Evolutionary conservation across 2,888 invertebrate genomes (phyloP), one percentile per base, ranked within the genome.

Genomic region (Phlogophora meticulosa): DNA sequence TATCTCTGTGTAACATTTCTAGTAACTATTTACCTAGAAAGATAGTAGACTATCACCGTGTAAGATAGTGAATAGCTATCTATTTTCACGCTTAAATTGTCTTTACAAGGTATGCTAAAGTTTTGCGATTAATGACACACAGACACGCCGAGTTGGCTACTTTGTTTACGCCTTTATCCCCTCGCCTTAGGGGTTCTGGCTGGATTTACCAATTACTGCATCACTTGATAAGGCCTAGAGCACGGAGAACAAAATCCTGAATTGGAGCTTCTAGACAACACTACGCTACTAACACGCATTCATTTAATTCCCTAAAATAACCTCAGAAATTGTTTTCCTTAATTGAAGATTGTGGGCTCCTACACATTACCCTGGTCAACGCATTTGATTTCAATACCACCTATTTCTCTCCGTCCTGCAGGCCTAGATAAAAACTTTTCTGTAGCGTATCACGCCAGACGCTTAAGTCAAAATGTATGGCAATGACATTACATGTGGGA

Each of bases 151-250:
- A 28, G 15, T 22, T 11, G 20, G n/a, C 17, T 49, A 62, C 48
- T 42, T 49, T 45, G 22, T 68, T 43, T 51, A 32, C 28, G 10
- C 11, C 15, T 22, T 72, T 62, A 72, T 72, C 34, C 17, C 28
- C 2, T n/a, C 36, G 36, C 36, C 28, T 20, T 38, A 62, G 4
- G 20, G 62, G 22, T 51, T 22, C 49, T 62, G 32, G 45, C 36
- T 36, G 28, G 62, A 36, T 36, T 22, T 13, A 22, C 34, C 11
- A 17, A 28, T 36, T 17, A 57, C 13, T 4, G 9, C 34, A n/a
- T 7, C 17, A 38, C 10, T 69, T 24, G 5, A 1, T 43, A 43
- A 22, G 17, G 13, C 9, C 4, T 11, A 38, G 0, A 40, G 15
- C n/a, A 22, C 11, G 7, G 17, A n/a, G 9, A 36, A 15, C 5